Conservation (phyloP, 2,113 vertebrate genomes). For the Coptodon bakossiorum region DNA sequence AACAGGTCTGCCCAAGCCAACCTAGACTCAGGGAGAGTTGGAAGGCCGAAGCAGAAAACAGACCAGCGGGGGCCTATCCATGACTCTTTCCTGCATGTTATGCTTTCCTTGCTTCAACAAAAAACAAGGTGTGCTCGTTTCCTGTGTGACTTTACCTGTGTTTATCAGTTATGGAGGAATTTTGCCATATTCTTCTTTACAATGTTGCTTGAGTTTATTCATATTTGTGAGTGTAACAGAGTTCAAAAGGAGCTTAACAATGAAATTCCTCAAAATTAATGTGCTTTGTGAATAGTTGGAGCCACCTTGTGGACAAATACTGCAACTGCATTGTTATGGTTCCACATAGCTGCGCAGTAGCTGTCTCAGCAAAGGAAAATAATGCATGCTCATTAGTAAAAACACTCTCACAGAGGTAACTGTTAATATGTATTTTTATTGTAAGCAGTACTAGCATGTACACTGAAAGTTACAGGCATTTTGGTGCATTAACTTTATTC, state of each 20-base stretch:
- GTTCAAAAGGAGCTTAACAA: background rate
- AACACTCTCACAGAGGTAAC: background rate
- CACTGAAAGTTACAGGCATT: background rate
- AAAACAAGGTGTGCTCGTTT: background rate
- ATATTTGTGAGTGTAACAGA: background rate
- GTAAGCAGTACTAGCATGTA: background rate
- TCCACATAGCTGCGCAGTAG: accelerated
- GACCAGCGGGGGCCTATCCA: background rate
- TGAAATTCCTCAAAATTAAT: background rate
- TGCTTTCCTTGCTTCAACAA: background rate
- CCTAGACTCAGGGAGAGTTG: background rate
- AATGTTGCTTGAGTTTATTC: background rate
- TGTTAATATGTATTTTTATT: background rate
- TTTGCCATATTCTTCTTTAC: background rate
- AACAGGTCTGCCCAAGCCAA: background rate
- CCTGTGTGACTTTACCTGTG: background rate
- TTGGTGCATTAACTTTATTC: background rate
- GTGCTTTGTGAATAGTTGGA: background rate
- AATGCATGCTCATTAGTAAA: background rate
- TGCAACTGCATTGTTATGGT: background rate
- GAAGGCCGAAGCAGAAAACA: background rate
- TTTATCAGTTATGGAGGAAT: background rate
- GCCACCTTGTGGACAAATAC: background rate
- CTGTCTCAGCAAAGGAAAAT: background rate
- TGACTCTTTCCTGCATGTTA: accelerated